A percentile compares a stretch with the other conserved stretches of the same genome.
These are phyloP conservation scores for Brenthis daphne DNA, from an alignment of 2,888 invertebrate genomes.

Conservation along the genomic window DNA sequence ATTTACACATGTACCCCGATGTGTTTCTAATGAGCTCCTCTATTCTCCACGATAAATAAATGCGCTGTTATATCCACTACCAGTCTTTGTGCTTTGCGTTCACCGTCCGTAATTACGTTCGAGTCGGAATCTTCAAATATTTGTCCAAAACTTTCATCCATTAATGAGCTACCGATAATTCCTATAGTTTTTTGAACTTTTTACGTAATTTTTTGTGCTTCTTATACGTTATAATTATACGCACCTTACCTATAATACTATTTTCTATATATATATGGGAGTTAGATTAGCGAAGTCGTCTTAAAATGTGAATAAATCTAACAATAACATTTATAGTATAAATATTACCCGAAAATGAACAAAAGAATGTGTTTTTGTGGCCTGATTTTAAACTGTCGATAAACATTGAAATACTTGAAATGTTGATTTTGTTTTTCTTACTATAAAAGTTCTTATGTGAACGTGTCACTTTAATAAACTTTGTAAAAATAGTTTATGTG, in stretches of 20 bases:
- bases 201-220: conserved; percentile 56
- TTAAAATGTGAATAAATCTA: conserved; percentile 66
- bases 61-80: conserved; percentile 73
- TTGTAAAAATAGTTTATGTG: no score
- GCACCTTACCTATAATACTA: neutral
- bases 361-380: conserved; percentile 23
- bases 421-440: conserved; percentile 13
- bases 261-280: neutral
- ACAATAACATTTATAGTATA: conserved; percentile 71
- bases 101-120: conserved; percentile 69
- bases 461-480: no score
- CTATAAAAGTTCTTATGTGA: neutral
- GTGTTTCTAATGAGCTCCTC: conserved; percentile 75
- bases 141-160: conserved; percentile 75
- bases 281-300: conserved; percentile 31
- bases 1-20: conserved; percentile 74
- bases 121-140: conserved; percentile 73
- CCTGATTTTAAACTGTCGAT: conserved; percentile 26
- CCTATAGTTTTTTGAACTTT: conserved; percentile 60
- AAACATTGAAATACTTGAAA: conserved; percentile 24
- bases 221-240: conserved; percentile 36
- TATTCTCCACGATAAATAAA: conserved; percentile 60
- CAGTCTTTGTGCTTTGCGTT: conserved; percentile 68
- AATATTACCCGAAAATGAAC: conserved; percentile 47
- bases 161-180: conserved; percentile 78